Conservation (phyloP, 2,797 vertebrate species). For the Gymnothorax reevesii region DNA sequence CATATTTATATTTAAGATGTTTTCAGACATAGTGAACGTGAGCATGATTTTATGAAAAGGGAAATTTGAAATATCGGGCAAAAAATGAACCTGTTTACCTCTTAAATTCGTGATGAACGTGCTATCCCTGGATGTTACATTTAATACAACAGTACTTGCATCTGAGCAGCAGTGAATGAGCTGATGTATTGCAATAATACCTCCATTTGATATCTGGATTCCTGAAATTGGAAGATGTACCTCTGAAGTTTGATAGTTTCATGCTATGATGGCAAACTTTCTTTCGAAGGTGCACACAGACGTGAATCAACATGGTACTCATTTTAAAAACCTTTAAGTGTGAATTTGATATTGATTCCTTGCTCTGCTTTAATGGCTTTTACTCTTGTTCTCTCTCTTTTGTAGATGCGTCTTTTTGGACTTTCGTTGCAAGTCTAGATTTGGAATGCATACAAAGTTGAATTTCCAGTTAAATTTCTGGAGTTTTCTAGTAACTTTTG, state of each 20-base stretch:
- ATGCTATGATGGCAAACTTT: background rate
- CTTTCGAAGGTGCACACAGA: background rate
- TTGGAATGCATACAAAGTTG: too few species aligned
- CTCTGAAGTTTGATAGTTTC: background rate
- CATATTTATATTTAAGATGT: background rate
- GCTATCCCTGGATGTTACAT: background rate
- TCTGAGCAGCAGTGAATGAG: background rate
- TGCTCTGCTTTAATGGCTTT: background rate
- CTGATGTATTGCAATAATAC: constrained; percentile 2
- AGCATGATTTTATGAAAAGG: background rate
- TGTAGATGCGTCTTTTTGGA: background rate
- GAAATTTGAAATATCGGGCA: background rate
- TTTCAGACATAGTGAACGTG: background rate
- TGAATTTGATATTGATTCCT: background rate
- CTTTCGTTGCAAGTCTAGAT: background rate
- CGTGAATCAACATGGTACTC: background rate
- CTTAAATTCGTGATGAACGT: background rate
- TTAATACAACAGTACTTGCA: background rate
- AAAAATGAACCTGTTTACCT: background rate
- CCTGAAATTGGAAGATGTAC: background rate
- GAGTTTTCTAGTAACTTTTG: too few species aligned
- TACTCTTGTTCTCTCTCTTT: background rate
- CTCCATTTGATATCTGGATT: background rate
- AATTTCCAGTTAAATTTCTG: too few species aligned
- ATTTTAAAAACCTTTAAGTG: background rate